These are phyloP conservation scores for Tenthredo livida DNA, from an alignment of 2,888 invertebrate species.

Conservation along the genomic window DNA sequence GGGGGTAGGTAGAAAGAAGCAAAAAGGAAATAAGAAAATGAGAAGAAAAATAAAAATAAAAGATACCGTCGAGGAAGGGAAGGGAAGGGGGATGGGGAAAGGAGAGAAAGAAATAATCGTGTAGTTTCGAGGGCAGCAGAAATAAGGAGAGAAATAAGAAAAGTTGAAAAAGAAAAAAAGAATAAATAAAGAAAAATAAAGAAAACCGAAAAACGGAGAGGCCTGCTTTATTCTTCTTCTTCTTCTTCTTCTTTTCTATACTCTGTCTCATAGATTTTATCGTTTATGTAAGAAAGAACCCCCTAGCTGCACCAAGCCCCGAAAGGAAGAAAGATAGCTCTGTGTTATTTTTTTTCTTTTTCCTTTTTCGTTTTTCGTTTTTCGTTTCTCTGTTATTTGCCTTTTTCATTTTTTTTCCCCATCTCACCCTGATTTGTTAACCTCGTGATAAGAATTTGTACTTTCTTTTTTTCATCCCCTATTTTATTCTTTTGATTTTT, in stretches of 20 bases:
- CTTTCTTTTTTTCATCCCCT: neutral
- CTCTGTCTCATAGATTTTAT: constrained; percentile 35
- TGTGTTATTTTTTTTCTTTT: neutral
- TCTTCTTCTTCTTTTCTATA: neutral
- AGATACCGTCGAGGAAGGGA: neutral
- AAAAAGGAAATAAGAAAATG: neutral
- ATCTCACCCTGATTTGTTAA: constrained; percentile 38
- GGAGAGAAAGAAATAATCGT: neutral
- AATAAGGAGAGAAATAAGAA: neutral
- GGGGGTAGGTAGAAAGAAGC: constrained; percentile 23
- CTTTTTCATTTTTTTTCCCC: neutral
- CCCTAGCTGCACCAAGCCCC: neutral
- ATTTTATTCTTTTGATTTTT: neutral
- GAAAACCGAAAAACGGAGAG: neutral
- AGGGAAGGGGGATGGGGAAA: too few species aligned
- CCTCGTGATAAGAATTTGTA: constrained; percentile 42
- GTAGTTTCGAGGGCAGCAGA: neutral
- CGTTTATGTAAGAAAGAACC: neutral
- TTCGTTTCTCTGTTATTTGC: neutral
- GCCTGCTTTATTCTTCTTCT: neutral
- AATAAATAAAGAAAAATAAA: neutral
- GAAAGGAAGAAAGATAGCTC: constrained; percentile 7
- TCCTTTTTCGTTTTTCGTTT: constrained; percentile 4
- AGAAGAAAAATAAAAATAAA: neutral
- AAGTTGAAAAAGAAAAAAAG: neutral